Evolutionary conservation across 1,140 invertebrate genomes (phyloP).

Genomic region (Araneus ventricosus): DNA sequence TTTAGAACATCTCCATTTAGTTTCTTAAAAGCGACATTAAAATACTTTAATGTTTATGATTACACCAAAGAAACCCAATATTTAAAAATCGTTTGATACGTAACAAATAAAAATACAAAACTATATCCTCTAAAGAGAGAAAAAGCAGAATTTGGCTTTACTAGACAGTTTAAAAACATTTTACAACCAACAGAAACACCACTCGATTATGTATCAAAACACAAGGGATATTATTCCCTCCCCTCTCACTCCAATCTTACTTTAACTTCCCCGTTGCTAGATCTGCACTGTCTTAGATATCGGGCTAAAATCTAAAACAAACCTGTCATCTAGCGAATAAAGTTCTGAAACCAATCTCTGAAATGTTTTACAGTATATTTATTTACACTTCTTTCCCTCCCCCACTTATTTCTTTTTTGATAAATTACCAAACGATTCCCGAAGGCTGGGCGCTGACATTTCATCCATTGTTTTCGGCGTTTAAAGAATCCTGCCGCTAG

Average conservation of each 20-base stretch:
- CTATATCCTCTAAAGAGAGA: too few relatives aligned
- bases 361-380: conserved; percentile 69
- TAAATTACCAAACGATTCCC: conserved; percentile 68
- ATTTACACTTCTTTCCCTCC: conserved; percentile 29
- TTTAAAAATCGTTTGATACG: too few relatives aligned
- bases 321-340: conserved; percentile 60
- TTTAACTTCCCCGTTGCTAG: neutral
- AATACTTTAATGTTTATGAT: too few relatives aligned
- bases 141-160: too few relatives aligned
- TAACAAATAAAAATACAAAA: too few relatives aligned
- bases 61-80: too few relatives aligned
- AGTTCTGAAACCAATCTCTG: conserved; percentile 59
- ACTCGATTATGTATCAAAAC: neutral
- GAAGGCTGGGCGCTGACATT: conserved; percentile 59
- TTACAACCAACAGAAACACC: neutral
- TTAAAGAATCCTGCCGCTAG: conserved; percentile 61
- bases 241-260: neutral
- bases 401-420: conserved; percentile 57
- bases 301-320: conserved; percentile 63
- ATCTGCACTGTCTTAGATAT: conserved; percentile 52
- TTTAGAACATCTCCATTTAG: too few relatives aligned
- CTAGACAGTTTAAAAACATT: neutral
- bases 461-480: conserved; percentile 67
- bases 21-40: too few relatives aligned
- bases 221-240: neutral